Base-by-base conservation (phyloP, 2,113 vertebrate genomes). In the Tachysurus vachellii region DNA sequence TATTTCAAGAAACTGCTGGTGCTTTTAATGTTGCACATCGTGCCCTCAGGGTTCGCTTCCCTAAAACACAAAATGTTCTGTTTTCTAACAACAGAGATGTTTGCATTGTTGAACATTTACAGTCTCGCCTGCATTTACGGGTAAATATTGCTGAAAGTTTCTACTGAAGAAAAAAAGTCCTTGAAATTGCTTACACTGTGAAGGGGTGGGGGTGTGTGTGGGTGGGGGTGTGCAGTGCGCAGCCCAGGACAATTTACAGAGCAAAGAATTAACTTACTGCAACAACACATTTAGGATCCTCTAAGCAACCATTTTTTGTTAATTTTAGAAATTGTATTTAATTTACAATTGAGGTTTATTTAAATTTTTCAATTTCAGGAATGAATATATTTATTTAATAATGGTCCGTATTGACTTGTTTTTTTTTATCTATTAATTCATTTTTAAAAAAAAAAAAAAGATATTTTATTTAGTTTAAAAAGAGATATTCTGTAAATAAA, bases 1-100 rank as follows among this genome's bases (percentile, higher is more conserved):
- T 19, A 10, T 85, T 77, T 16, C 70, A 75, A 47, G 54, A 61
- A 77, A 26, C 26, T 5, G 14, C 19, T 73, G 0, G 26, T 28
- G 75, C 16, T 54, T 54, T 56, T 73, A 77, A 53, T 50, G 53
- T 70, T 83, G 28, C 82, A 31, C n/a, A 11, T 21, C 1, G 42
- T 36, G 57, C 73, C 73, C 84, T 79, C 54, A 61, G 83, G 83
- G 42, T 73, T 44, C 8, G 36, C 84, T 77, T 85, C 57, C 57
- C 26, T 62, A 62, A 62, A 85, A 50, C 31, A 61, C 28, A 57
- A 26, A 54, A 42, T 17, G n/a, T 26, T 31, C 50, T 42, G 82
- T 83, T 83, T 66, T 44, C 12, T 44, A 47, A 16, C 19, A 31
- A 82, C 59, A 47, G 26, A 64, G 23, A 62, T n/a, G 13, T 28